A percentile compares a stretch with the other conserved stretches of the same genome.
These are phyloP conservation scores for Drosophila novamexicana DNA, from an alignment of 1,140 invertebrate species.

Conservation along the genomic window DNA sequence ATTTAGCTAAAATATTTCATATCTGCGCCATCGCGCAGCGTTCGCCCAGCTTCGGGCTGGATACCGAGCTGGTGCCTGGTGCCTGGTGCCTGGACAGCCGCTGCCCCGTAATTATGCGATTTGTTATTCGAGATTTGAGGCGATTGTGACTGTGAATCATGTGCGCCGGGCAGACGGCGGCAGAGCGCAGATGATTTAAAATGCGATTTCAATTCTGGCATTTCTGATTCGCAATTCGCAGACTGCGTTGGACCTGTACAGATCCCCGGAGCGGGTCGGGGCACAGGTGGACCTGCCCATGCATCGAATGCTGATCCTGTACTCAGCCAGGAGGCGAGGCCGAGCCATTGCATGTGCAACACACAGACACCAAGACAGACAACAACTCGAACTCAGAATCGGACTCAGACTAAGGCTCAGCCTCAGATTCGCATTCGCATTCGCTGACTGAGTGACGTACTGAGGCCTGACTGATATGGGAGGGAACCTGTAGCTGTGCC, in stretches of 20 bases:
- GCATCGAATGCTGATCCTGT: conserved; percentile 77
- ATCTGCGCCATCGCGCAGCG: conserved; percentile 68
- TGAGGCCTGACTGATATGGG: conserved; percentile 78
- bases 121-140: conserved; percentile 84
- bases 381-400: conserved; percentile 29
- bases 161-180: conserved; percentile 36
- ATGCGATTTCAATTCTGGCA: conserved; percentile 84
- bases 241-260: conserved; percentile 19
- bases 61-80: conserved; percentile 25
- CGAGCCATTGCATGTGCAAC: conserved; percentile 64
- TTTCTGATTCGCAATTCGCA: conserved; percentile 79
- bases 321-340: conserved; percentile 57
- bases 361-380: conserved; percentile 21
- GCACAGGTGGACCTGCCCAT: conserved; percentile 14
- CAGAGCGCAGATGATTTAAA: conserved; percentile 79
- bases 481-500: conserved; percentile 46
- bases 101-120: conserved; percentile 84
- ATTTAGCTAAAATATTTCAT: conserved; percentile 84
- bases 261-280: background rate
- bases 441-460: conserved; percentile 76
- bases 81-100: conserved; percentile 56
- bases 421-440: conserved; percentile 41
- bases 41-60: conserved; percentile 51
- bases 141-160: conserved; percentile 84
- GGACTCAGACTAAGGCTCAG: conserved; percentile 23